Base-by-base conservation (phyloP, 1,140 invertebrate species). In the Contarinia nasturtii region DNA sequence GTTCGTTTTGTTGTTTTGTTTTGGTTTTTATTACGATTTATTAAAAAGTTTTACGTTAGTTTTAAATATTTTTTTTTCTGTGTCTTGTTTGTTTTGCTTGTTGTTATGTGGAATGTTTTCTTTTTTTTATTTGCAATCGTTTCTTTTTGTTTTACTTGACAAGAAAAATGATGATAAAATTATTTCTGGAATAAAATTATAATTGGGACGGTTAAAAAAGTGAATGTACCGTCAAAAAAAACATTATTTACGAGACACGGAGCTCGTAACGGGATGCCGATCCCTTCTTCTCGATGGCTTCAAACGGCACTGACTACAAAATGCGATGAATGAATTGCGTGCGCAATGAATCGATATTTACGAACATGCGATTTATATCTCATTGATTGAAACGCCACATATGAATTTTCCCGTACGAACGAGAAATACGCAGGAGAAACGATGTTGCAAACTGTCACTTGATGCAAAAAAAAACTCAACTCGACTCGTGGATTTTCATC, bases 281-380 rank as follows among this genome's bases (percentile, higher is more conserved):
- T 43, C 41, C 41, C 41, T 43, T n/a, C 41, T 43, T 43, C 41
- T 43, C 20, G 41, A 18, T 43, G 41, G 41, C 41, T 18, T 18
- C 41, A 43, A 43, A 20, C 41, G 41, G 41, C 41, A 43, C 41
- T 43, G 18, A 44, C 21, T 19, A 21, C 22, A 44, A 19, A 44
- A 22, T 19, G 20, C 17, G 17, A 27, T 27, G 7, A 21, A 27
- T 44, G 14, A 19, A 44, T 44, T 44, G 43, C 43, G 43, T 44
- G 43, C 43, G 43, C 43, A 44, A n/a, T 12, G 14, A 44, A 44
- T 44, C 43, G 22, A 44, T 44, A 44, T 44, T 17, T 14, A n/a
- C 14, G 36, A 38, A 38, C 17, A 38, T 38, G 36, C 36, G 36
- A 27, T 27, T 27, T 27, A 27, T 27, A 27, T 27, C 27, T 27